Conservation (phyloP, 2,113 vertebrate genomes). For the human region GRCh38 chr14:105195001-105195500, state of each 20-base stretch:
- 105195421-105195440: not conserved
- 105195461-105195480: not conserved
- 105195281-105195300: not conserved
- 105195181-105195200: not conserved
- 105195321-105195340: too few relatives aligned
- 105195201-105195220: not conserved
- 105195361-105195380: too few relatives aligned
- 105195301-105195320: not conserved
- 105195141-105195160: not conserved
- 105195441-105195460: not conserved
- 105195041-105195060: not conserved
- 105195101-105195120: too few relatives aligned
- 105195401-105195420: not conserved
- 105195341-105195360: too few relatives aligned
- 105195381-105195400: not conserved
- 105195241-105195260: too few relatives aligned
- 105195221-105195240: too few relatives aligned
- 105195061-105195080: not conserved
- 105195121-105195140: not conserved
- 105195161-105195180: not conserved
- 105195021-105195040: not conserved
- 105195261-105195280: too few relatives aligned
- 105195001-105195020: not conserved
- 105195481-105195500: not conserved
- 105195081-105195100: rapidly evolving